Base-by-base conservation (phyloP, 1,140 invertebrate genomes). In the Cotesia typhae region DNA sequence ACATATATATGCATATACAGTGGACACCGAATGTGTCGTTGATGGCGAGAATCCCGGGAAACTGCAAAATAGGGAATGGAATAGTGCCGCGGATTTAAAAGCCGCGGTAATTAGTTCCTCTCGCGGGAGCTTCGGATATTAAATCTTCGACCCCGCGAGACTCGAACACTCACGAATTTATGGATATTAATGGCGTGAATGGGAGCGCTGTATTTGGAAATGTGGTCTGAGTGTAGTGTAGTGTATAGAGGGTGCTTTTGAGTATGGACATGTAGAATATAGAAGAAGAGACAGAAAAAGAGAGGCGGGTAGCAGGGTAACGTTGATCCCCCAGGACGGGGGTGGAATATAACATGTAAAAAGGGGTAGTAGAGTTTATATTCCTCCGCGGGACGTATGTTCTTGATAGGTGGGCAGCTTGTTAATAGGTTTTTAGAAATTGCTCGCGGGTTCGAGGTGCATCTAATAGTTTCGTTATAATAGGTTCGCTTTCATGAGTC, bases 381-480 rank as follows among this genome's bases (percentile, higher is more conserved):
- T 70, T 70, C 68, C 41, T 37, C 37, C 53, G 60, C 20, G 73
- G 71, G 70, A 70, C 75, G 73, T 78, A 71, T 77, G 74, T 76
- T 77, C 76, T 80, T 80, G 76, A 81, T 78, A 79, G 78, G 71
- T 75, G 67, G 72, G 72, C 71, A 69, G 73, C 75, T 80, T 74
- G 79, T 80, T 80, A 82, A 82, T 80, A 78, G 77, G 71, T 80
- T 82, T 80, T 82, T 75, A 76, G 78, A 77, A 79, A 79, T 73
- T 74, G 75, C 76, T 75, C 70, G 53, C 66, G 65, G 72, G 67
- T 66, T 35, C 63, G 67, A 73, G 68, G 63, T 72, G 47, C 67
- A 63, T 72, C 71, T 75, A 75, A 73, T 75, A 75, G 71, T 60
- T 75, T 67, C 35, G 71, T 72, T 73, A 69, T 73, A 75, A 75